Evolutionary conservation across 1,140 invertebrate genomes (phyloP).

Genomic region (Pseudomyrmex cubaensis): DNA sequence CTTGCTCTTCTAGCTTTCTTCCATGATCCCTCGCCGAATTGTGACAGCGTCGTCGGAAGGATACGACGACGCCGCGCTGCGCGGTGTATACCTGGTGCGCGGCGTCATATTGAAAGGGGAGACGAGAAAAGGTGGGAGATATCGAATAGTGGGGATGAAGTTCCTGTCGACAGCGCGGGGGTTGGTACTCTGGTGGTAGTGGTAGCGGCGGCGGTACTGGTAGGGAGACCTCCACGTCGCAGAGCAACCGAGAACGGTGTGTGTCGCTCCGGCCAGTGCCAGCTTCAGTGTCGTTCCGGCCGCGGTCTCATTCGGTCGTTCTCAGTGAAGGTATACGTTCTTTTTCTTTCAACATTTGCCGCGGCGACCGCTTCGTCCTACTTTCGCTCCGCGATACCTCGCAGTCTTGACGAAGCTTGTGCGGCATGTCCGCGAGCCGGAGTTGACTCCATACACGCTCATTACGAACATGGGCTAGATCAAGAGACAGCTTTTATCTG

Average conservation of each 20-base stretch:
- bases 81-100: conserved; percentile 53
- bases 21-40: conserved; percentile 63
- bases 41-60: conserved; percentile 69
- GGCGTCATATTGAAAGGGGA: conserved; percentile 60
- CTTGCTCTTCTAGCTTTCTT: conserved; percentile 61
- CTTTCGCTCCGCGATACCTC: conserved; percentile 22
- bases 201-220: conserved; percentile 38
- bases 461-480: conserved; percentile 67
- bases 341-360: neutral
- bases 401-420: neutral
- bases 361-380: conserved; percentile 21
- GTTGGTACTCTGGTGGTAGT: conserved; percentile 44
- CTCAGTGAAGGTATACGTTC: neutral
- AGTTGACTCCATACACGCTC: neutral
- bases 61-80: conserved; percentile 59
- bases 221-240: conserved; percentile 75
- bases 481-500: neutral
- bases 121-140: conserved; percentile 25
- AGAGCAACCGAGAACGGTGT: conserved; percentile 76
- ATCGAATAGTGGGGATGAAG: conserved; percentile 48
- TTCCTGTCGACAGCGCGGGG: conserved; percentile 60
- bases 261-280: conserved; percentile 75
- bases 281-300: conserved; percentile 83
- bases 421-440: neutral
- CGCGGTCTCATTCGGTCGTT: conserved; percentile 76